A percentile compares a stretch with the other conserved stretches of the same genome.
These are phyloP conservation scores for Thereva nobilitata DNA, from an alignment of 2,888 invertebrate genomes.

Conservation along the genomic window DNA sequence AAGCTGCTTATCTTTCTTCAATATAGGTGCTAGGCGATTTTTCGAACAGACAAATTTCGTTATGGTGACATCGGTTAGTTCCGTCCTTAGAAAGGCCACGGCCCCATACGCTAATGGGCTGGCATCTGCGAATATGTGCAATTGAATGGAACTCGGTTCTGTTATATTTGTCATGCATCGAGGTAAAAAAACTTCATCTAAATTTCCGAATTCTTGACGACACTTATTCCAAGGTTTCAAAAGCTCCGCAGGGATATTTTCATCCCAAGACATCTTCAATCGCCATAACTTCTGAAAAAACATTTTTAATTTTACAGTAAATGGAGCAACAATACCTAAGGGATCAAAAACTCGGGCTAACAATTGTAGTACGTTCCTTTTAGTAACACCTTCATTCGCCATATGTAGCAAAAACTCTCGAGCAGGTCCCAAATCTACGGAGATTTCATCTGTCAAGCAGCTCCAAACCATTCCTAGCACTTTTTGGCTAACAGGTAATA, in stretches of 20 bases:
- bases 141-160: background rate
- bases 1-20: background rate
- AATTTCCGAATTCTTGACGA: background rate
- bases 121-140: slow-evolving; percentile 35
- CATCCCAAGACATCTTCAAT: slow-evolving; percentile 25
- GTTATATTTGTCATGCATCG: background rate
- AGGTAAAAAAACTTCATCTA: background rate
- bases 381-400: background rate
- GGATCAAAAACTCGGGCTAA: slow-evolving; percentile 27
- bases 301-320: slow-evolving; percentile 22
- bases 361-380: slow-evolving; percentile 20
- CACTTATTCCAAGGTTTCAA: slow-evolving; percentile 13
- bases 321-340: slow-evolving; percentile 1
- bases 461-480: slow-evolving; percentile 25
- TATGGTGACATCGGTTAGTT: background rate
- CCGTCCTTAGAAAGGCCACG: background rate
- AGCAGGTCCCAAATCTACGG: slow-evolving; percentile 26
- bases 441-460: slow-evolving; percentile 24
- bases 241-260: slow-evolving; percentile 1
- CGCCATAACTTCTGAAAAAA: slow-evolving; percentile 29
- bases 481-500: slow-evolving; percentile 3
- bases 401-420: slow-evolving; percentile 7
- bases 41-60: background rate
- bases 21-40: background rate
- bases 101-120: slow-evolving; percentile 36